Conservation (phyloP, 1,140 invertebrate genomes). For the Harlomillsia oculata region DNA sequence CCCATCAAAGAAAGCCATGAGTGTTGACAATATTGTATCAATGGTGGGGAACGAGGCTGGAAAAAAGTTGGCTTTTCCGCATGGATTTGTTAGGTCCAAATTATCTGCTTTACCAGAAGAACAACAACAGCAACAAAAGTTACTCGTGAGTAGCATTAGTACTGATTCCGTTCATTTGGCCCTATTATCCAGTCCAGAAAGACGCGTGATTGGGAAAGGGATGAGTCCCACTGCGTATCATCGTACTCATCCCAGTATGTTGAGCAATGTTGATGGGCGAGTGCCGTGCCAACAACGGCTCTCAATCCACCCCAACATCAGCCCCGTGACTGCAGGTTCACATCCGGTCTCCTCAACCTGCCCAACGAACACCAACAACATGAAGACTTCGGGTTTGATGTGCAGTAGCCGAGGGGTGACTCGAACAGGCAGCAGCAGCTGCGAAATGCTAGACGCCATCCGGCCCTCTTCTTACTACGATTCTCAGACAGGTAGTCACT, state of each 20-base stretch:
- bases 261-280: too few species aligned
- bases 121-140: slow-evolving; percentile 10
- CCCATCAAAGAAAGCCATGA: slow-evolving; percentile 28
- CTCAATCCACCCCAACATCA: too few species aligned
- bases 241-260: neutral
- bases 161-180: slow-evolving; percentile 32
- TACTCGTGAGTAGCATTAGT: slow-evolving; percentile 16
- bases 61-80: slow-evolving; percentile 38
- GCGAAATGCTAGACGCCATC: slow-evolving; percentile 24
- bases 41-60: slow-evolving; percentile 30
- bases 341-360: neutral
- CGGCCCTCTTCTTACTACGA: neutral
- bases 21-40: slow-evolving; percentile 30
- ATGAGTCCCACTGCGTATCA: neutral
- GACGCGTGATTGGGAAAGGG: too few species aligned
- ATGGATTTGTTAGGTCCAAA: slow-evolving; percentile 40
- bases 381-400: too few species aligned
- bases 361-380: neutral
- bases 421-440: slow-evolving; percentile 22
- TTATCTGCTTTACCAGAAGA: slow-evolving; percentile 37
- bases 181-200: neutral
- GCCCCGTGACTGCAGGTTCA: neutral
- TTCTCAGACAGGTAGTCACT: neutral
- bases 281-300: too few species aligned
- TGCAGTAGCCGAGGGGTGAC: too few species aligned